Conservation (phyloP, 2,113 vertebrate genomes). For the Podarcis cretensis region DNA sequence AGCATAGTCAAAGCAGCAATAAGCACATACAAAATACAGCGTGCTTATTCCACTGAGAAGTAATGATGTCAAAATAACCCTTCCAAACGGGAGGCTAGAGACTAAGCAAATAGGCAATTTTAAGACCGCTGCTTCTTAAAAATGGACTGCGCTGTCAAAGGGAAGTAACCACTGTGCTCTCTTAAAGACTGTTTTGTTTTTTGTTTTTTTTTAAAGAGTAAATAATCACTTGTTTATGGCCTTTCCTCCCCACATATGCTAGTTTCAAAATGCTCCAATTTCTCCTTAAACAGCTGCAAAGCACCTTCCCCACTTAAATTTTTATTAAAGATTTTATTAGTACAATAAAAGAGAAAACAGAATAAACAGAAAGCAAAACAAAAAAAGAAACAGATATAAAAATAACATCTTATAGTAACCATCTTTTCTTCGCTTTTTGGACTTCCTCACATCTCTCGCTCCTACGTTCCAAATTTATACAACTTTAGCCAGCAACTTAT, state of each 20-base stretch:
- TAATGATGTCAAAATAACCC: constrained; percentile 6
- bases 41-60: neutral
- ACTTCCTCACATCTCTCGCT: too few species aligned
- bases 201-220: neutral
- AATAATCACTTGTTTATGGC: neutral
- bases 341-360: too few species aligned
- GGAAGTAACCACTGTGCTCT: neutral
- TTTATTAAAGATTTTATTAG: too few species aligned
- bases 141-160: neutral
- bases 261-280: neutral
- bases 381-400: too few species aligned
- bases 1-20: neutral
- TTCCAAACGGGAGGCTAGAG: neutral
- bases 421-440: too few species aligned
- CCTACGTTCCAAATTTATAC: too few species aligned
- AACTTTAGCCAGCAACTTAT: too few species aligned
- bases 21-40: neutral
- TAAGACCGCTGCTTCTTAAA: neutral
- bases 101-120: neutral
- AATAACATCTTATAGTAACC: too few species aligned
- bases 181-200: neutral
- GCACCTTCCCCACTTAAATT: neutral
- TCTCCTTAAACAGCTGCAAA: neutral
- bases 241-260: neutral
- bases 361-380: too few species aligned